Conservation (phyloP, 1,140 invertebrate genomes). For the Ceratosolen solmsi region DNA sequence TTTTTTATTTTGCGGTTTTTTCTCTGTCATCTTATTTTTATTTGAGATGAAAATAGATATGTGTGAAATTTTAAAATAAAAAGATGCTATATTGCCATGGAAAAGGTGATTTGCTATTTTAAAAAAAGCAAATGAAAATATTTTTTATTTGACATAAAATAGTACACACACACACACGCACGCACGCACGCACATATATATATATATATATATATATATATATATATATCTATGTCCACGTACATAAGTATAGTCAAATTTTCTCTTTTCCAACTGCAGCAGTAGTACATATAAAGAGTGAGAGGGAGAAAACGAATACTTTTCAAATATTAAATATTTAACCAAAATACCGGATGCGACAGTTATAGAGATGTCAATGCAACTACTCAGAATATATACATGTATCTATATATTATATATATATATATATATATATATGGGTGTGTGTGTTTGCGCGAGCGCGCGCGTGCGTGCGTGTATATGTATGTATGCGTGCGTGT, state of each 20-base stretch:
- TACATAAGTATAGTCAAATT: neutral
- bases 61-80: neutral
- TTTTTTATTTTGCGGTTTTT: neutral
- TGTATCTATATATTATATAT: too few relatives aligned
- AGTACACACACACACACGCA: too few relatives aligned
- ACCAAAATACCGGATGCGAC: constrained; percentile 58
- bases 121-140: too few relatives aligned
- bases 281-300: neutral
- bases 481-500: too few relatives aligned
- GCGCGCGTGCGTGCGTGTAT: too few relatives aligned
- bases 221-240: neutral
- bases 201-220: too few relatives aligned
- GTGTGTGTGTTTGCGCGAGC: too few relatives aligned
- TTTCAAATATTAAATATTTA: constrained; percentile 59
- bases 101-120: too few relatives aligned
- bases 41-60: neutral
- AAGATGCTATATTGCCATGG: too few relatives aligned
- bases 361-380: neutral
- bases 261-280: too few relatives aligned
- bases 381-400: neutral
- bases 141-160: neutral
- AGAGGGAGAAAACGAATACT: neutral
- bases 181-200: too few relatives aligned
- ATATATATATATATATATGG: too few relatives aligned
- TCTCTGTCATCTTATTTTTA: neutral